Base-by-base conservation (phyloP, 2,113 vertebrate species). In the Lepus europaeus region DNA sequence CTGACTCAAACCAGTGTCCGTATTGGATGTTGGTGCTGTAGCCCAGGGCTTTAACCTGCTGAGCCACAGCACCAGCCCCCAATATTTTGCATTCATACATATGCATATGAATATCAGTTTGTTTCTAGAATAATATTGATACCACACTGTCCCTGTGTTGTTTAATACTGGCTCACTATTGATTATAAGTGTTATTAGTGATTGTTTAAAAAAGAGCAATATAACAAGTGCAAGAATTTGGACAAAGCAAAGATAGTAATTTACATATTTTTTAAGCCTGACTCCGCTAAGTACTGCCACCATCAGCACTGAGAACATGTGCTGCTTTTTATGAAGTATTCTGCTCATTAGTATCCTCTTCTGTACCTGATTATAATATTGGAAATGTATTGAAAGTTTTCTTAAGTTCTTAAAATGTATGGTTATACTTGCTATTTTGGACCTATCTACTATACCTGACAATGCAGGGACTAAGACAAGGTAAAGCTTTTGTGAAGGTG, bases 291-390 rank as follows among this genome's bases (percentile, higher is more conserved):
- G 22, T 84, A 49, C 72, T 87, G 8, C 8, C 63, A 74, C 5
- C 23, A 53, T 27, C 74, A 31, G n/a, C 14, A 70, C 59, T 87
- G 39, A 89, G 66, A 89, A 87, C 91, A 76, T 92, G n/a, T 72
- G 85, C 33, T 92, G 45, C 93, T 83, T 17, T 72, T 93, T 92
- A 81, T 33, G 85, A 93, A 91, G 56, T 87, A 63, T 31, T 51
- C 13, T 33, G 25, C 25, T 88, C 6, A 36, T 87, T 87, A n/a
- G 23, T 91, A 22, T 91, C 20, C 14, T 89, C 0, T 51, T 64
- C 4, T 85, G 4, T 69, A 25, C 12, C 0, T 90, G 14, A 85
- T 45, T 76, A n/a, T 22, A 49, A 31, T 66, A 63, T 4, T 73
- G 68, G 39, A 90, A 16, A 2, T 70, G 22, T 56, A 33, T 29